Percentiles rank a stretch among this genome's conserved stretches.
Conservation (phyloP, 1,140 invertebrate genomes). For the Coenobita brevimanus region DNA sequence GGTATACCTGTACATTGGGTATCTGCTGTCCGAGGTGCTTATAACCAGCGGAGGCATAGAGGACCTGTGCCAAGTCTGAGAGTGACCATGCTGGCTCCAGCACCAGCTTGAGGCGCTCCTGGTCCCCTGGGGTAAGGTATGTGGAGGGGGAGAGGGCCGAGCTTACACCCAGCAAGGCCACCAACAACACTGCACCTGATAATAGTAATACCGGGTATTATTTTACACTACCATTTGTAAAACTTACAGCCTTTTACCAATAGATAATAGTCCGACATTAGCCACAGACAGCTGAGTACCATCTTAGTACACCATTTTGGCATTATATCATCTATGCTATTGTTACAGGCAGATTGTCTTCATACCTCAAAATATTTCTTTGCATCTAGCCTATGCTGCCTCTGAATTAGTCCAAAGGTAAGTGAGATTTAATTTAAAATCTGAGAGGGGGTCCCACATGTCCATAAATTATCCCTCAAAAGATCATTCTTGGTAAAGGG, state of each 20-base stretch:
- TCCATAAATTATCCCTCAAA: no score
- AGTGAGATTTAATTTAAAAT: no score
- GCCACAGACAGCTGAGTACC: no score
- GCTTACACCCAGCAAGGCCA: conserved; percentile 46
- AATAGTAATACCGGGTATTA: conserved; percentile 1
- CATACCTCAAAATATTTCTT: no score
- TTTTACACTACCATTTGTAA: background rate
- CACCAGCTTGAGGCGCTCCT: conserved; percentile 76
- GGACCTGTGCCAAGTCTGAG: conserved; percentile 75
- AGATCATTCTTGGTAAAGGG: no score
- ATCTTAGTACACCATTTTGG: no score
- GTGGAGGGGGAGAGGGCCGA: conserved; percentile 72
- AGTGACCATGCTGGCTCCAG: conserved; percentile 76
- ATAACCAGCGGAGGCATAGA: conserved; percentile 78
- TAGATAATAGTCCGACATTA: no score
- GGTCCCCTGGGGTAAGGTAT: conserved; percentile 77
- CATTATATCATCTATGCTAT: no score
- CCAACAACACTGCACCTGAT: conserved; percentile 51
- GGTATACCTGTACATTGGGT: conserved; percentile 74
- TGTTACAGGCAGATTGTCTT: no score
- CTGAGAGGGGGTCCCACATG: no score
- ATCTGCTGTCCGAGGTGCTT: conserved; percentile 75
- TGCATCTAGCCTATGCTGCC: no score
- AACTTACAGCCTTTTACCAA: background rate
- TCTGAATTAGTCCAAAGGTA: no score